Conservation (phyloP, 2,888 invertebrate genomes). For the Eupeodes latifasciatus region DNA sequence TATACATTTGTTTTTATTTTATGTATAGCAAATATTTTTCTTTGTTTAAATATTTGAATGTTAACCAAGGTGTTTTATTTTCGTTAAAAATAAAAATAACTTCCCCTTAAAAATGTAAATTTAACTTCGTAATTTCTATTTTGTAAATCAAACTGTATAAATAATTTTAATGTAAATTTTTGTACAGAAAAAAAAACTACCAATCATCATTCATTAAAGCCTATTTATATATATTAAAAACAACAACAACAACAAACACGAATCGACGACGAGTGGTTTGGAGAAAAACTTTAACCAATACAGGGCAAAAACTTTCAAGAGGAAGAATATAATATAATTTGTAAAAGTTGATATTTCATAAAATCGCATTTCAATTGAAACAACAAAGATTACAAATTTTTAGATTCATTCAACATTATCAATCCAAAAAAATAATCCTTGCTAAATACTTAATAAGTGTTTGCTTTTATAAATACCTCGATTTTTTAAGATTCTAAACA, state of each 20-base stretch:
- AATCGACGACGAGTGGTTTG: slow-evolving; percentile 52
- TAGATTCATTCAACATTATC: too few species aligned
- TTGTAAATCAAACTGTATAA: slow-evolving; percentile 53
- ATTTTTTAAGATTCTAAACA: too few species aligned
- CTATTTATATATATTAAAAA: slow-evolving; percentile 11
- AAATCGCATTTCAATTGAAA: too few species aligned
- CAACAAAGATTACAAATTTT: too few species aligned
- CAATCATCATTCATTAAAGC: slow-evolving; percentile 62
- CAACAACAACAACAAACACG: slow-evolving; percentile 60
- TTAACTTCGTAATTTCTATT: slow-evolving; percentile 30
- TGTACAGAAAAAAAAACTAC: slow-evolving; percentile 62
- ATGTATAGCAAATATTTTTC: slow-evolving; percentile 9
- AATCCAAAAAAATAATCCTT: too few species aligned
- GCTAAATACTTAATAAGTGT: too few species aligned
- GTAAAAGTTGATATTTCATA: too few species aligned
- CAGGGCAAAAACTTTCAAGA: not conserved
- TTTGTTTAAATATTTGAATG: slow-evolving; percentile 29
- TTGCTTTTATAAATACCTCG: too few species aligned
- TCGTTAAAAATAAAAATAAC: not conserved
- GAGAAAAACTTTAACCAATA: not conserved
- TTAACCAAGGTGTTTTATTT: slow-evolving; percentile 41
- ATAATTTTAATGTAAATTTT: slow-evolving; percentile 71
- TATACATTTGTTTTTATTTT: slow-evolving; percentile 5
- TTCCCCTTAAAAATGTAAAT: slow-evolving; percentile 50
- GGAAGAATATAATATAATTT: not conserved